A percentile compares a stretch with the other conserved stretches of the same genome.
phyloP scores from a whole-genome alignment of 2,888 invertebrate species.

The Allophyes oxyacanthae region DNA sequence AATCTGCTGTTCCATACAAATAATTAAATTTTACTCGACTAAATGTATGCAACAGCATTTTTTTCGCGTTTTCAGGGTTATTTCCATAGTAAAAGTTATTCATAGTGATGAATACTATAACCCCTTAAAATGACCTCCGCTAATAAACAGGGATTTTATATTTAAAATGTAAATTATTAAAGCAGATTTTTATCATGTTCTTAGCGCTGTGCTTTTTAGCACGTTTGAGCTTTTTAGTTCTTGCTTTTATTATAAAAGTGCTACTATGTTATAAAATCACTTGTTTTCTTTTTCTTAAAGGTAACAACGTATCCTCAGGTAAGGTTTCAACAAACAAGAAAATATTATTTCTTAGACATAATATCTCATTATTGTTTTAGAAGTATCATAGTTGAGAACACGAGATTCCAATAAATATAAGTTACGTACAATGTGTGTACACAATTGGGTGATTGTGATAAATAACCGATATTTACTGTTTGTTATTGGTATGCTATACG shows the following conservation, averaged over 20 bases:
- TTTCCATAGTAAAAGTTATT: too few species aligned
- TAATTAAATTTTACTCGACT: too few species aligned
- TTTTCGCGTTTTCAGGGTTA: too few species aligned
- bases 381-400: constrained; percentile 4
- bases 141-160: too few species aligned
- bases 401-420: constrained; percentile 2
- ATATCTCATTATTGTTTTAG: constrained; percentile 3
- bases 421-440: constrained; percentile 1
- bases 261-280: constrained; percentile 43
- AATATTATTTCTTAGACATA: not conserved
- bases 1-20: too few species aligned
- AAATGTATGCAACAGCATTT: too few species aligned
- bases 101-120: too few species aligned
- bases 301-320: constrained; percentile 48
- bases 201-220: constrained; percentile 9
- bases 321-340: constrained; percentile 37
- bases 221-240: constrained; percentile 10
- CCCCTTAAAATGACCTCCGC: too few species aligned
- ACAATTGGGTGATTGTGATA: constrained; percentile 5
- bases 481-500: not conserved
- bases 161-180: constrained; percentile 1
- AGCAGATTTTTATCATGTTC: not conserved
- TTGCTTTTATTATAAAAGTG: constrained; percentile 19
- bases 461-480: not conserved
- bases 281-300: constrained; percentile 55